These are phyloP conservation scores for Petrolisthes cinctipes DNA, from an alignment of 2,888 invertebrate species.

Conservation along the genomic window DNA sequence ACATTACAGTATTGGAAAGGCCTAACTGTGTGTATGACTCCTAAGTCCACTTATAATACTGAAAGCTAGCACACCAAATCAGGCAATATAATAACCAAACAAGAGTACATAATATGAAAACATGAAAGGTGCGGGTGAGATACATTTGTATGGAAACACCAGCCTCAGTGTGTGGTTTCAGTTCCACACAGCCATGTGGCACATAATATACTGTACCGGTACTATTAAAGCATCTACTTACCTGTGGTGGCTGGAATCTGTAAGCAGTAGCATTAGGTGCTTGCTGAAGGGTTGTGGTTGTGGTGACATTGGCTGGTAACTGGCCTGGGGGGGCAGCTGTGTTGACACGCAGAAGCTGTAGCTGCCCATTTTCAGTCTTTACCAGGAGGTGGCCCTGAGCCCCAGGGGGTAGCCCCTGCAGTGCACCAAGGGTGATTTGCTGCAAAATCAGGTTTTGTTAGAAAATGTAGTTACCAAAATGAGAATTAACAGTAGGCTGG, in stretches of 20 bases:
- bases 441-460: slow-evolving; percentile 19
- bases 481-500: not conserved
- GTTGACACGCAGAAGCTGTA: slow-evolving; percentile 86
- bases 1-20: too few species aligned
- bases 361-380: slow-evolving; percentile 97
- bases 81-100: too few species aligned
- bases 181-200: too few species aligned
- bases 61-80: too few species aligned
- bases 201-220: too few species aligned
- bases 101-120: too few species aligned
- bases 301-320: slow-evolving; percentile 49
- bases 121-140: not conserved
- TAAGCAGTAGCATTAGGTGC: slow-evolving; percentile 47
- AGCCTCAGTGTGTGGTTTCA: not conserved
- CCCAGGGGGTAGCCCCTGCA: slow-evolving; percentile 84
- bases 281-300: slow-evolving; percentile 55
- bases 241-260: slow-evolving; percentile 68
- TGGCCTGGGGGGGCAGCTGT: slow-evolving; percentile 74
- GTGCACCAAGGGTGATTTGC: slow-evolving; percentile 88
- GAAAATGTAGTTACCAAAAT: not conserved
- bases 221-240: slow-evolving; percentile 17
- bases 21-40: too few species aligned
- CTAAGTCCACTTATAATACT: too few species aligned
- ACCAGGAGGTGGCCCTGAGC: slow-evolving; percentile 90
- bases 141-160: not conserved